Evolutionary conservation across 2,113 vertebrate species (phyloP).

Genomic region (Lepisosteus osseus): DNA sequence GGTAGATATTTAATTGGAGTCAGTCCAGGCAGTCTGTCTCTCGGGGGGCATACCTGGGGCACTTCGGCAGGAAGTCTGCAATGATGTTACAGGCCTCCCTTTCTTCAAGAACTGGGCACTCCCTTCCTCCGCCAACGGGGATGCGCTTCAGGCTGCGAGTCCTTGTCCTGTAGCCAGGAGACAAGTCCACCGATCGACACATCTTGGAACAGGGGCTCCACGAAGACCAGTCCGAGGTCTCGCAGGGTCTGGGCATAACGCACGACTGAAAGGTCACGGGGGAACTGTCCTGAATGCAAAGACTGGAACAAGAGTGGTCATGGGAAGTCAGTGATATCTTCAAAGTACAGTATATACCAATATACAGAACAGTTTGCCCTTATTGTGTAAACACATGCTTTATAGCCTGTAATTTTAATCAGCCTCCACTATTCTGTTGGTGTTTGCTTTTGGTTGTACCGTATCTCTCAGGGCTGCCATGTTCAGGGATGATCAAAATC

Average conservation of each 20-base stretch:
- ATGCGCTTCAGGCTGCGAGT: conserved; percentile 66
- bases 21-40: too few species aligned
- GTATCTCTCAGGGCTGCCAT: too few species aligned
- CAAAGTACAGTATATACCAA: neutral
- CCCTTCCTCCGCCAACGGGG: conserved; percentile 63
- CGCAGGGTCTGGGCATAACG: conserved; percentile 80
- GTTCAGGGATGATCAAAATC: too few species aligned
- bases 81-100: conserved; percentile 78
- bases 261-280: conserved; percentile 79
- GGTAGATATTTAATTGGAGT: too few species aligned
- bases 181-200: conserved; percentile 68
- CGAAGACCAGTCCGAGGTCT: conserved; percentile 74
- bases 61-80: conserved; percentile 71
- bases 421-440: too few species aligned
- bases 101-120: conserved; percentile 78
- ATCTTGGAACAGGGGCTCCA: conserved; percentile 86
- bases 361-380: too few species aligned
- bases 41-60: conserved; percentile 75
- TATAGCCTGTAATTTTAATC: too few species aligned
- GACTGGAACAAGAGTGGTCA: conserved; percentile 57
- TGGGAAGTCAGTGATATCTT: neutral
- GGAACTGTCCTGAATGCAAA: conserved; percentile 71
- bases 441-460: too few species aligned
- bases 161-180: conserved; percentile 76
- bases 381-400: too few species aligned